Evolutionary conservation across 2,888 invertebrate genomes (phyloP), one percentile per base, ranked within the genome.

Genomic region (Torymus auratus): DNA sequence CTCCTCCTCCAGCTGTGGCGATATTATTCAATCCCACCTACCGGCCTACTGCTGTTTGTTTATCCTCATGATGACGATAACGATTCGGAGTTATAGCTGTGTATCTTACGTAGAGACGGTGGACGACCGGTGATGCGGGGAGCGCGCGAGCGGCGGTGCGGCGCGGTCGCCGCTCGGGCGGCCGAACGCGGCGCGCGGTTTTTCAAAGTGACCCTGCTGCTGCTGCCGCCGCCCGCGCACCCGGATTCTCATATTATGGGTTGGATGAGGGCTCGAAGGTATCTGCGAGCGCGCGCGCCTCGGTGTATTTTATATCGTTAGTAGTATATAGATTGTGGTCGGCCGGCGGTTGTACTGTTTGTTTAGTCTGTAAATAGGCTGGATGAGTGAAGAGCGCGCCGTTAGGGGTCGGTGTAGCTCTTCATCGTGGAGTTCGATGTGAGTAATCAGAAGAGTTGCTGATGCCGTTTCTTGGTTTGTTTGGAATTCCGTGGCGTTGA

Each of bases 111-210:
- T 14, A 10, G 13, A 28, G 58, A 28, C 14, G 28, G 50, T 50
- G 41, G 67, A 15, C 17, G 67, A 15, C 17, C 65, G 65, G 52
- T 17, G 65, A 28, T 17, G 65, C 53, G 52, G 64, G 71, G 72
- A 68, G 62, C 79, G 68, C 68, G 78, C 65, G 55, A 80, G 79
- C 80, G 84, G 80, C 64, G 81, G 82, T 56, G 77, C 82, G 60
- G 78, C 65, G 28, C 78, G 81, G 53, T 79, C 81, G 55, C 76
- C 81, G 73, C 83, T 78, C 65, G 83, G 81, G 12, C 81, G 79
- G 53, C 82, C 82, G 77, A 84, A 81, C 80, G 84, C 83, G 75
- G 83, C 83, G 83, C 83, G 85, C 82, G 82, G 65, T 72, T 80
- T 82, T 83, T 84, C 78, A 64, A 85, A 83, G 74, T 68, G 69